Evolutionary conservation across 1,140 invertebrate genomes (phyloP).

Genomic region (Microplitis demolitor): DNA sequence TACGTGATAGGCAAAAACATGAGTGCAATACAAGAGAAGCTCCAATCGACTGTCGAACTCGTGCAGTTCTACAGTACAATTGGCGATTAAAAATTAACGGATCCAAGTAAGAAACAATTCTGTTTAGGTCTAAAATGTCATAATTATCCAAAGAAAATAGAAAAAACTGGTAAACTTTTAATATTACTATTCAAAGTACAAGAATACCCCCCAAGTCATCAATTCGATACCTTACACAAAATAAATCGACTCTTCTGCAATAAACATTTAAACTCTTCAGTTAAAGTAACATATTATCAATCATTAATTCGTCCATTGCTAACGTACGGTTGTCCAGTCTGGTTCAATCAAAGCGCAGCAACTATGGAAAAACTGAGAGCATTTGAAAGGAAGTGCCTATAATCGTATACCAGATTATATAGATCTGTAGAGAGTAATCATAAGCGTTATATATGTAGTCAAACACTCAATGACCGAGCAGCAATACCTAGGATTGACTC

Average conservation of each 20-base stretch:
- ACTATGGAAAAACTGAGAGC: slow-evolving; percentile 16
- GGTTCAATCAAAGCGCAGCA: slow-evolving; percentile 17
- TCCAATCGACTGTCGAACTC: neutral
- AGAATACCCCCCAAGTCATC: slow-evolving; percentile 9
- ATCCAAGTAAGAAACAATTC: slow-evolving; percentile 20
- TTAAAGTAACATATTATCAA: slow-evolving; percentile 7
- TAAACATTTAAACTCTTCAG: neutral
- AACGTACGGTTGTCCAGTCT: slow-evolving; percentile 29
- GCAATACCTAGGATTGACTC: slow-evolving; percentile 25
- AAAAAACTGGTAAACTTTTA: neutral
- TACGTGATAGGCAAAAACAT: slow-evolving; percentile 6
- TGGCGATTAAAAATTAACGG: slow-evolving; percentile 22
- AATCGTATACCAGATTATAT: slow-evolving; percentile 17
- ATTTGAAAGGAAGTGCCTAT: slow-evolving; percentile 34
- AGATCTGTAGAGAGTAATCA: slow-evolving; percentile 9
- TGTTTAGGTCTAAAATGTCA: slow-evolving; percentile 14
- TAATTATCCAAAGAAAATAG: neutral
- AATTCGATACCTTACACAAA: slow-evolving; percentile 18
- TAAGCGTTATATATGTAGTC: slow-evolving; percentile 9
- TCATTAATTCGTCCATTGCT: slow-evolving; percentile 28
- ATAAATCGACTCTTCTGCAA: slow-evolving; percentile 21
- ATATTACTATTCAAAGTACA: neutral
- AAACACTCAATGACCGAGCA: slow-evolving; percentile 12
- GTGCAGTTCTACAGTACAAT: neutral
- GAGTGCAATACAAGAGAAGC: neutral